phyloP scores from a whole-genome alignment of 2,888 invertebrate genomes.

The Euspilapteryx auroguttella region DNA sequence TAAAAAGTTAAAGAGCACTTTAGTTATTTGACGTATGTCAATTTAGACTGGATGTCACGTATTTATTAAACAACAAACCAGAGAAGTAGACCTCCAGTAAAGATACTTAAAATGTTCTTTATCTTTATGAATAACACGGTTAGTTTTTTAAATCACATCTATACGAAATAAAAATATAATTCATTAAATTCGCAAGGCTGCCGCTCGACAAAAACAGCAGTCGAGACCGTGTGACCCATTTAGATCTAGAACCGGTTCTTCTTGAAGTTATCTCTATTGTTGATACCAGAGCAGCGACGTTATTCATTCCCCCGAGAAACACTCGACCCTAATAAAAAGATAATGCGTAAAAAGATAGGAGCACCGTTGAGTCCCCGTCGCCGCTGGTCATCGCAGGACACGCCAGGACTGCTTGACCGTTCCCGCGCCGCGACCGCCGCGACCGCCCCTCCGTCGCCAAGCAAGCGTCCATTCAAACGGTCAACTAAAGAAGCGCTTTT shows the following conservation, averaged over 20 bases:
- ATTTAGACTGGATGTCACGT: too few relatives aligned
- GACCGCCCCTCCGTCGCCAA: not conserved
- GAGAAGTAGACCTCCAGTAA: too few relatives aligned
- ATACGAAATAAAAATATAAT: too few relatives aligned
- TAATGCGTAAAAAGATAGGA: slow-evolving; percentile 49
- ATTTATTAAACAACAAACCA: too few relatives aligned
- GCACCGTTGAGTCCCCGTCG: slow-evolving; percentile 34
- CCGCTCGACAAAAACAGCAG: too few relatives aligned
- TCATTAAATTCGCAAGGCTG: too few relatives aligned
- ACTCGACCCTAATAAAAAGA: slow-evolving; percentile 43
- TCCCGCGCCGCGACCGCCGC: too few relatives aligned
- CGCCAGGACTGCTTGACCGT: slow-evolving; percentile 42
- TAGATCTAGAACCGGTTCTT: slow-evolving; percentile 54
- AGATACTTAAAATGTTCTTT: too few relatives aligned
- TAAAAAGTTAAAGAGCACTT: too few relatives aligned
- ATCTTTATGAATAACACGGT: too few relatives aligned
- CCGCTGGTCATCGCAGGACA: slow-evolving; percentile 38
- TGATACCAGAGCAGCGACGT: slow-evolving; percentile 47
- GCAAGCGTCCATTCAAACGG: slow-evolving; percentile 18
- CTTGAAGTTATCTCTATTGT: slow-evolving; percentile 50
- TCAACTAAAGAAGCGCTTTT: slow-evolving; percentile 19
- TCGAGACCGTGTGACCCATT: slow-evolving; percentile 60
- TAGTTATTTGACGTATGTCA: too few relatives aligned
- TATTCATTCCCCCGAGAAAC: slow-evolving; percentile 46
- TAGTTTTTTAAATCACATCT: too few relatives aligned